Evolutionary conservation across 2,888 invertebrate genomes (phyloP).

Genomic region (Osedax frankpressi): DNA sequence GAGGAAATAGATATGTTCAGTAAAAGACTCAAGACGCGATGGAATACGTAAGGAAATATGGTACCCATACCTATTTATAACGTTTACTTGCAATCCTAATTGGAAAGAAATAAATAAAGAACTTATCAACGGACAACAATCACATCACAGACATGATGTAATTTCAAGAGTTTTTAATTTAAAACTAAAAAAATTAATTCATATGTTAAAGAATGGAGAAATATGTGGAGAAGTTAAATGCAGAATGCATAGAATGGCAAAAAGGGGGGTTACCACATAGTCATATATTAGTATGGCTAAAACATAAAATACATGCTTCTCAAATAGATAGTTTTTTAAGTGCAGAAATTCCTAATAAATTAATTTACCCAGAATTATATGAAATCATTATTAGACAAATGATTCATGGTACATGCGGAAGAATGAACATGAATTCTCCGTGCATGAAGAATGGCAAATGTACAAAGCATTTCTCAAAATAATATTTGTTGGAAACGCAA

Average conservation of each 20-base stretch:
- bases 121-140: not conserved
- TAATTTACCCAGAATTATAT: not conserved
- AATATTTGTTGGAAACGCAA: not conserved
- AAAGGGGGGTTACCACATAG: not conserved
- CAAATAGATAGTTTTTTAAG: not conserved
- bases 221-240: not conserved
- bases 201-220: not conserved
- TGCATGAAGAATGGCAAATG: not conserved
- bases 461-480: not conserved
- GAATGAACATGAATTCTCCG: not conserved
- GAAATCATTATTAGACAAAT: not conserved
- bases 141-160: not conserved
- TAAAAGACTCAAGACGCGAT: not conserved
- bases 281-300: not conserved
- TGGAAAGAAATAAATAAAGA: not conserved
- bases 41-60: not conserved
- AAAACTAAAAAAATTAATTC: not conserved
- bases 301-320: not conserved
- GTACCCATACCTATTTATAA: not conserved
- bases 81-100: not conserved
- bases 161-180: not conserved
- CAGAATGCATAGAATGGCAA: not conserved
- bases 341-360: not conserved
- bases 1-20: no score
- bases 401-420: not conserved